Evolutionary conservation across 2,888 invertebrate species (phyloP).

Genomic region (Chrysomela aeneicollis): DNA sequence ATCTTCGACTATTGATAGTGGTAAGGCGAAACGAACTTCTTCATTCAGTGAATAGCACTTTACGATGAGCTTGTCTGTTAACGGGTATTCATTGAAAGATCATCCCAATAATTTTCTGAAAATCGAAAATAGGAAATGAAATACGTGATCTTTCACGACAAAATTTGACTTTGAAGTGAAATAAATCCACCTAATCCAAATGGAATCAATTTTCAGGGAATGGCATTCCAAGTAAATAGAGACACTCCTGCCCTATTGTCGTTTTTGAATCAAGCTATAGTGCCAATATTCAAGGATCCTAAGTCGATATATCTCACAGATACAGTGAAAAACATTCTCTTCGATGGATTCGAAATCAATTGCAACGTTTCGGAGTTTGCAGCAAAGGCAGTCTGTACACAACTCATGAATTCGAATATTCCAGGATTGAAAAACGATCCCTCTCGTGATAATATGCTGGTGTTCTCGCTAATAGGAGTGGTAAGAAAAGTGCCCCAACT

Average conservation of each 20-base stretch:
- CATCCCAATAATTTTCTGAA: no score
- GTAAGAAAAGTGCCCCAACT: slow-evolving; percentile 67
- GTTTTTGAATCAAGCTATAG: slow-evolving; percentile 73
- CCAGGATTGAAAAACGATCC: slow-evolving; percentile 63
- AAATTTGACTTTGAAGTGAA: background rate
- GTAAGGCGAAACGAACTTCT: no score
- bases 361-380: slow-evolving; percentile 79
- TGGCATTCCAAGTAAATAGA: slow-evolving; percentile 66
- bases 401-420: slow-evolving; percentile 69
- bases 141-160: no score
- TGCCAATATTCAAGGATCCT: slow-evolving; percentile 72
- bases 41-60: no score
- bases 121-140: no score
- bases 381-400: slow-evolving; percentile 75
- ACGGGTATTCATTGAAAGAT: no score
- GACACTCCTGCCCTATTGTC: slow-evolving; percentile 74
- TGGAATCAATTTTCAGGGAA: slow-evolving; percentile 59
- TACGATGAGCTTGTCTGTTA: no score
- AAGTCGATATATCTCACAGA: slow-evolving; percentile 69
- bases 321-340: slow-evolving; percentile 76
- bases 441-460: slow-evolving; percentile 69
- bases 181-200: no score
- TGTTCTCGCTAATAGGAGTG: slow-evolving; percentile 77
- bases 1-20: no score
- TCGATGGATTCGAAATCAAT: slow-evolving; percentile 76